phyloP scores from a whole-genome alignment of 2,113 vertebrate species.

The Pimephales promelas region DNA sequence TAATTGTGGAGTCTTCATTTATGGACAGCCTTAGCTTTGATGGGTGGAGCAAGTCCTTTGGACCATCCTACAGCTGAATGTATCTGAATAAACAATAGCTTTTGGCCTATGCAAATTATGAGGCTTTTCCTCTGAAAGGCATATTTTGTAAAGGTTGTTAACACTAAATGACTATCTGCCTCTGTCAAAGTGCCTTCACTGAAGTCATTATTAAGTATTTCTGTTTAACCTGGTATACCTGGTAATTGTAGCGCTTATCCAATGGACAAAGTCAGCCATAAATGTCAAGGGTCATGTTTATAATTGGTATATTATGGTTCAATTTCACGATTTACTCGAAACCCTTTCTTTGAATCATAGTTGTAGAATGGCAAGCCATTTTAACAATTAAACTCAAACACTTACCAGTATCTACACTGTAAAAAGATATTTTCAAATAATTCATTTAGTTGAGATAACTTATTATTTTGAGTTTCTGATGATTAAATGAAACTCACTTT shows the following conservation, averaged over 20 bases:
- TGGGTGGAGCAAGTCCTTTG: conserved; percentile 26
- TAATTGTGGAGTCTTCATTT: conserved; percentile 24
- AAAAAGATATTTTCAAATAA: no score
- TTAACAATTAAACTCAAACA: neutral
- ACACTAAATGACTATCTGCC: conserved; percentile 9
- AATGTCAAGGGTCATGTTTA: neutral
- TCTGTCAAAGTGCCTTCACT: neutral
- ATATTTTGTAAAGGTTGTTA: neutral
- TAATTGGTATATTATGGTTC: neutral
- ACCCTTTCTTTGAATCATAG: neutral
- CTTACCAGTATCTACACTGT: no score
- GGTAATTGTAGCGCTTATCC: neutral
- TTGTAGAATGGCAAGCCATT: neutral
- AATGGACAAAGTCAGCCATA: neutral
- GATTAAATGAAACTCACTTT: no score
- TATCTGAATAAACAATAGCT: neutral
- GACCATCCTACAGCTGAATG: neutral
- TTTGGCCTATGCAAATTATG: conserved; percentile 32
- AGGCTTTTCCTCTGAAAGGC: conserved; percentile 7
- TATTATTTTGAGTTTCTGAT: no score
- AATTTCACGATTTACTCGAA: neutral
- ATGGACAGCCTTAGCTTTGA: neutral
- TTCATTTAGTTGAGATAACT: no score
- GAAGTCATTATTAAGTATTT: conserved; percentile 1
- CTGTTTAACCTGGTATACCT: neutral